phyloP scores from a whole-genome alignment of 1,140 invertebrate genomes.

The Asobara japonica region DNA sequence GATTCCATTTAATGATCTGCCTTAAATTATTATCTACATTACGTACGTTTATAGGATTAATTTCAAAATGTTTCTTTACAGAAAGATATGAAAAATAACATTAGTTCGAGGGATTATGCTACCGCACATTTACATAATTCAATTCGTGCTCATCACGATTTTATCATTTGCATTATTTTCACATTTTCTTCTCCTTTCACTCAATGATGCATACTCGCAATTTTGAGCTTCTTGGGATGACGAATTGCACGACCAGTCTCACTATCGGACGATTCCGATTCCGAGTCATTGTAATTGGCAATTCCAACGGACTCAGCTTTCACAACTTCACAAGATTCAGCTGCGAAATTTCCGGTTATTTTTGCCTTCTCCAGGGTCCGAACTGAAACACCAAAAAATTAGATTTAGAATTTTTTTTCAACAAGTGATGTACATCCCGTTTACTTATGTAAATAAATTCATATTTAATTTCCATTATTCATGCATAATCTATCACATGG shows the following conservation, averaged over 20 bases:
- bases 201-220: constrained; percentile 60
- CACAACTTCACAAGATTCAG: constrained; percentile 65
- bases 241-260: constrained; percentile 62
- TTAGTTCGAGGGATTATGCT: not conserved
- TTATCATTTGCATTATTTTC: constrained; percentile 1
- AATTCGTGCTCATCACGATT: no score
- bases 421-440: no score
- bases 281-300: constrained; percentile 64
- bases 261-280: constrained; percentile 69
- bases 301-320: constrained; percentile 61
- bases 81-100: not conserved
- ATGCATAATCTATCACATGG: no score
- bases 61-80: constrained; percentile 10
- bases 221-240: constrained; percentile 66
- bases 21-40: constrained; percentile 19
- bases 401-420: constrained; percentile 14
- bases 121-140: not conserved
- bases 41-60: not conserved
- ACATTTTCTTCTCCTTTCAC: not conserved
- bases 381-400: constrained; percentile 67
- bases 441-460: no score
- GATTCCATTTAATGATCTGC: constrained; percentile 18
- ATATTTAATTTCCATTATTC: no score
- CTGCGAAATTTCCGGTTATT: constrained; percentile 72
- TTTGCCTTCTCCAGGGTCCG: constrained; percentile 77